Conservation (phyloP, 92 coral and sea anemone genomes). For the Bergia puertoricense region DNA sequence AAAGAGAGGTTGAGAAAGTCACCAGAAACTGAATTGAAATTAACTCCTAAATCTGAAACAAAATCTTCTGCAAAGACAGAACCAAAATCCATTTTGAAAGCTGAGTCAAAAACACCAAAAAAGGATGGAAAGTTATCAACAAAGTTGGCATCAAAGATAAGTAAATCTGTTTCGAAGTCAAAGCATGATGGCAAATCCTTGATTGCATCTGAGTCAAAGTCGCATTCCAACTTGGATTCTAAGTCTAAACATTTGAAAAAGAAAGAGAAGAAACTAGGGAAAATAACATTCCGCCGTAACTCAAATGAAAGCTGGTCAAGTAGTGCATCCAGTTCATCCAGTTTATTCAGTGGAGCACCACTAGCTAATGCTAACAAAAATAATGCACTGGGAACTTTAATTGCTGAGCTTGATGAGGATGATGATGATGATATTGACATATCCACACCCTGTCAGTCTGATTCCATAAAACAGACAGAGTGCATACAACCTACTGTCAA, state of each 20-base stretch:
- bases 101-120: constrained; percentile 42
- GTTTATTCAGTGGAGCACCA: constrained; percentile 57
- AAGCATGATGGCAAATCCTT: neutral
- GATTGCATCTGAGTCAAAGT: neutral
- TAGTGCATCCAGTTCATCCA: constrained; percentile 68
- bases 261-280: constrained; percentile 72
- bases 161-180: neutral
- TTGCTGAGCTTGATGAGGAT: constrained; percentile 85
- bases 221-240: neutral
- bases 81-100: neutral
- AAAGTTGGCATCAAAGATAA: constrained; percentile 6
- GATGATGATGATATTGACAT: constrained; percentile 69
- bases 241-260: constrained; percentile 57
- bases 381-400: constrained; percentile 77
- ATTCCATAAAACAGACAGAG: constrained; percentile 29
- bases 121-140: constrained; percentile 29
- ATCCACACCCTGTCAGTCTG: constrained; percentile 76
- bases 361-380: constrained; percentile 57
- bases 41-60: constrained; percentile 6
- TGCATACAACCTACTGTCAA: constrained; percentile 24
- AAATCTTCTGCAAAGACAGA: neutral
- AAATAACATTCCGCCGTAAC: constrained; percentile 86
- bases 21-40: constrained; percentile 12
- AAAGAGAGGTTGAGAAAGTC: constrained; percentile 30
- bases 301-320: constrained; percentile 98